These are phyloP conservation scores for Ridgeia piscesae DNA, from an alignment of 1,140 invertebrate genomes.

Conservation along the genomic window DNA sequence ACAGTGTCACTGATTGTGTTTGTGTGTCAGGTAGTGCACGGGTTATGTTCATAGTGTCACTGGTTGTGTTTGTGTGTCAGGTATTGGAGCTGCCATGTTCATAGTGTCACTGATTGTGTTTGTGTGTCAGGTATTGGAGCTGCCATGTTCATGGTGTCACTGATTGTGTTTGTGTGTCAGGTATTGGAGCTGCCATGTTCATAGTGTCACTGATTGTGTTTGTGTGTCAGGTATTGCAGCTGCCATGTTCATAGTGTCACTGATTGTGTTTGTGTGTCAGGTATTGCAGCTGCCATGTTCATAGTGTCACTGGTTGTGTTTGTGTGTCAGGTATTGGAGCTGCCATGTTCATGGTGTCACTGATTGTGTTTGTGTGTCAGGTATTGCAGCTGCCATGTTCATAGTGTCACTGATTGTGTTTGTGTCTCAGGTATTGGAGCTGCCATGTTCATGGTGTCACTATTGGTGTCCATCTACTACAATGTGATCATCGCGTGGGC, in stretches of 20 bases:
- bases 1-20: neutral
- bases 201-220: neutral
- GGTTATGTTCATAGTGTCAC: neutral
- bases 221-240: neutral
- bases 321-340: neutral
- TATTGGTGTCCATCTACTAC: constrained; percentile 52
- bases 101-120: neutral
- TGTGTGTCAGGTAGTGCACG: constrained; percentile 9
- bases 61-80: neutral
- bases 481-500: constrained; percentile 52
- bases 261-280: neutral
- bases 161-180: neutral
- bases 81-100: constrained; percentile 64
- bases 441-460: constrained; percentile 64
- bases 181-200: neutral
- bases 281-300: neutral
- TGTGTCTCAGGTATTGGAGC: constrained; percentile 35
- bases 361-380: neutral
- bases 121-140: neutral
- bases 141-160: neutral
- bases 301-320: neutral
- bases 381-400: constrained; percentile 2
- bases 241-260: neutral
- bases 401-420: neutral
- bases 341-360: neutral